Conservation (phyloP, 2,113 vertebrate genomes). For the Hyaena hyaena region DNA sequence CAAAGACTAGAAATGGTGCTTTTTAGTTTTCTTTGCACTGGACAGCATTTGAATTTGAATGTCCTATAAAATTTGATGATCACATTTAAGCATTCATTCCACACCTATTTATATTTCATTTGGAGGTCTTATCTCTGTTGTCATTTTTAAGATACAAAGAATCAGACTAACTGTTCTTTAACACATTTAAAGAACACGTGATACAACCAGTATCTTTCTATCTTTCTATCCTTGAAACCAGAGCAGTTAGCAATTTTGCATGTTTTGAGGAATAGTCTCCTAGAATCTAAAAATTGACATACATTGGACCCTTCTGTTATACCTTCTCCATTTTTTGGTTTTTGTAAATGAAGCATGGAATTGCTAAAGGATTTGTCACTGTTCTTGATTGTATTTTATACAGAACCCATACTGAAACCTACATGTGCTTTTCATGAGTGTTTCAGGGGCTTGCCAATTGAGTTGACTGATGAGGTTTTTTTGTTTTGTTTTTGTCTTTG, state of each 20-base stretch:
- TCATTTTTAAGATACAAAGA: neutral
- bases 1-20: neutral
- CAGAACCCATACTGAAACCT: neutral
- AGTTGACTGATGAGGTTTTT: neutral
- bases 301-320: neutral
- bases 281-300: neutral
- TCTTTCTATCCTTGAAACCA: neutral
- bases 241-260: neutral
- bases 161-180: neutral
- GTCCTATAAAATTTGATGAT: neutral
- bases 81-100: neutral
- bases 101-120: neutral
- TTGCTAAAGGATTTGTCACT: neutral
- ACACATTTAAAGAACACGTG: neutral
- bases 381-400: neutral
- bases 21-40: neutral
- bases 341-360: neutral
- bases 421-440: neutral
- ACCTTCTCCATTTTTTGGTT: neutral
- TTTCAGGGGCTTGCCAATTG: neutral
- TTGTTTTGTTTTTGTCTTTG: no score
- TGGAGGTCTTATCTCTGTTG: neutral
- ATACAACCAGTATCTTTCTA: neutral
- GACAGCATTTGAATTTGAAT: neutral
- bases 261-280: neutral